phyloP scores from a whole-genome alignment of 2,888 invertebrate species.

The Toxonevra muliebris region DNA sequence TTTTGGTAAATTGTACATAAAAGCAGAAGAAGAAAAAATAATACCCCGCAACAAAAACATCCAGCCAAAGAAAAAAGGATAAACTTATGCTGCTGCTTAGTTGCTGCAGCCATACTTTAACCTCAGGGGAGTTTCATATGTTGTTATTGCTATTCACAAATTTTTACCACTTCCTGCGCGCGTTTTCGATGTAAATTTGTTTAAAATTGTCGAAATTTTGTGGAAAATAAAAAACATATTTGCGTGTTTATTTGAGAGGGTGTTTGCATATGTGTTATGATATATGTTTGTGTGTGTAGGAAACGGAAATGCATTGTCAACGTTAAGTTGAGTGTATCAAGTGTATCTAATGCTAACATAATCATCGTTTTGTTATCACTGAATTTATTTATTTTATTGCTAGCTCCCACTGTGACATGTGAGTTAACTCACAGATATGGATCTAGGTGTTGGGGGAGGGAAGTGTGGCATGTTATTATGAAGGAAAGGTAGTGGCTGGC shows the following conservation, averaged over 20 bases:
- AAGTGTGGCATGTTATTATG: background rate
- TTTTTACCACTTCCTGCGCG: background rate
- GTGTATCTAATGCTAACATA: conserved; percentile 11
- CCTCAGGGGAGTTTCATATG: conserved; percentile 10
- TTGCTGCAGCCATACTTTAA: background rate
- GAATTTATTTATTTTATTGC: too few species aligned
- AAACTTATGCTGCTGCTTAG: background rate
- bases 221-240: conserved; percentile 46
- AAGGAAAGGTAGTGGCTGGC: too few species aligned
- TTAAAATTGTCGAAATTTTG: conserved; percentile 58
- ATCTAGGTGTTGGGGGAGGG: background rate
- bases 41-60: background rate
- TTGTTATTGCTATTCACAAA: conserved; percentile 4
- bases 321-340: conserved; percentile 22
- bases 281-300: conserved; percentile 5
- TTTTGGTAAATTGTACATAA: too few species aligned
- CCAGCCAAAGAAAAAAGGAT: conserved; percentile 1
- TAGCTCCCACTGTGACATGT: too few species aligned
- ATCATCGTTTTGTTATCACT: conserved; percentile 11
- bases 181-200: conserved; percentile 51
- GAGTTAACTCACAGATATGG: too few species aligned
- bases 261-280: background rate
- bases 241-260: too few species aligned
- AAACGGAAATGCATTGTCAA: conserved; percentile 24
- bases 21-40: too few species aligned